Base-by-base conservation (phyloP, 2,113 vertebrate genomes). In the Lasiurus cinereus region DNA sequence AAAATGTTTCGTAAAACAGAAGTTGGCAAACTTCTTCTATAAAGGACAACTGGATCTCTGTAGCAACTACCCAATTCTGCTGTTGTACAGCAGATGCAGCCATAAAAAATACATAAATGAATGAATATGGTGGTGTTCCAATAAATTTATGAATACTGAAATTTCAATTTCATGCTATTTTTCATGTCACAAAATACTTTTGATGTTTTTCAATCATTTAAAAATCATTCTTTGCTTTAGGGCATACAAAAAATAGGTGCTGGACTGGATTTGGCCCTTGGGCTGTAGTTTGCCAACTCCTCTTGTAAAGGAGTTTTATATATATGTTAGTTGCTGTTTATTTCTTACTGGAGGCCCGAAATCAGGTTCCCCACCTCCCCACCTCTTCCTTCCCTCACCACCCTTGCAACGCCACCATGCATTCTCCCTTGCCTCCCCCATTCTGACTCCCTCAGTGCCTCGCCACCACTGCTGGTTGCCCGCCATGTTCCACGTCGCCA, bases 81-180 rank as follows among this genome's bases (percentile, higher is more conserved):
- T 59, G 19, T 4, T 46, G 19, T 10, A 48, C 5, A 24, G 29
- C n/a, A 83, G 70, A 56, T 18, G 36, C 16, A 87, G 59, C 48
- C 39, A 39, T 0, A 83, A n/a, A 85, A 24, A 83, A 94, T n/a
- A 72, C 31, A 66, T 16, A 87, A 56, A 50, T 54, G 33, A 88
- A 95, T 36, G 11, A 93, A 56, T 7, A 48, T 13, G 5, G 29
- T 8, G 87, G 21, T 86, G 8, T 36, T 66, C 69, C 39, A 78
- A 83, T 43, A 78, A 91, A 78, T 39, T 87, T 83, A 76, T 46
- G 39, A 85, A 90, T 76, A 86, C 0, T 59, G 2, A 73, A 89
- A 72, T 78, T 10, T 39, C 66, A 91, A 88, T 78, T 94, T 94
- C 66, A 80, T 33, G 7, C 74, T n/a, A 69, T 48, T 86, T 86